Conservation (phyloP, 2,113 vertebrate genomes). For the Cryptotis parvus region DNA sequence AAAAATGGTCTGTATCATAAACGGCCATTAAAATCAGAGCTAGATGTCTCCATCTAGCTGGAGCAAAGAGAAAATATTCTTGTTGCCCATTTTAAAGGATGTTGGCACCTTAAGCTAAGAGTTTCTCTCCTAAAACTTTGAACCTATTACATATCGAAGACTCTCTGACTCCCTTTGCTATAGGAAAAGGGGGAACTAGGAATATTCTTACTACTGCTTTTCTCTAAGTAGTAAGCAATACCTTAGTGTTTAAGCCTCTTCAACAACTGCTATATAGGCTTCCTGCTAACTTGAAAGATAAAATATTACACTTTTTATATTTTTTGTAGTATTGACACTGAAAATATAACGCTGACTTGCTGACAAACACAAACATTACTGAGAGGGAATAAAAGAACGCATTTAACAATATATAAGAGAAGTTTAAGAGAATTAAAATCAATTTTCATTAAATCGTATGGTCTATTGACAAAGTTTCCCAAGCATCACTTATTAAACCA, state of each 20-base stretch:
- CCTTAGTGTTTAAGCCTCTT: not conserved
- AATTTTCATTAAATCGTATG: not conserved
- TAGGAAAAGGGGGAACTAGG: not conserved
- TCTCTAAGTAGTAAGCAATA: not conserved
- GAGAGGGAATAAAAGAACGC: not conserved
- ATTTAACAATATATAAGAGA: constrained; percentile 36
- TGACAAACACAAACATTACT: not conserved
- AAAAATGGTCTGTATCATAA: not conserved
- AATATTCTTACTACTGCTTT: not conserved
- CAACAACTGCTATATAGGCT: not conserved
- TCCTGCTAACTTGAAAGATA: not conserved
- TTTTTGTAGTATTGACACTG: not conserved
- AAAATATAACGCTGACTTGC: not conserved
- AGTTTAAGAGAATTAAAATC: not conserved
- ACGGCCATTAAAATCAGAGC: constrained; percentile 1
- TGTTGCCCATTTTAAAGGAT: not conserved
- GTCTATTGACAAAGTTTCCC: not conserved
- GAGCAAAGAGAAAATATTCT: not conserved
- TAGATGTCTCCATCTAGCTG: not conserved
- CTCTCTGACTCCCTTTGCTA: not conserved
- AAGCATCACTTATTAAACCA: not conserved
- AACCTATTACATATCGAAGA: not conserved
- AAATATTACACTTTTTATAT: not conserved
- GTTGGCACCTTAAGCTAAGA: not conserved
- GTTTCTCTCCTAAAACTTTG: not conserved